A percentile compares a stretch with the other conserved stretches of the same genome.
Evolutionary conservation across 2,797 vertebrate species (phyloP).

Genomic region (Alauda arvensis): DNA sequence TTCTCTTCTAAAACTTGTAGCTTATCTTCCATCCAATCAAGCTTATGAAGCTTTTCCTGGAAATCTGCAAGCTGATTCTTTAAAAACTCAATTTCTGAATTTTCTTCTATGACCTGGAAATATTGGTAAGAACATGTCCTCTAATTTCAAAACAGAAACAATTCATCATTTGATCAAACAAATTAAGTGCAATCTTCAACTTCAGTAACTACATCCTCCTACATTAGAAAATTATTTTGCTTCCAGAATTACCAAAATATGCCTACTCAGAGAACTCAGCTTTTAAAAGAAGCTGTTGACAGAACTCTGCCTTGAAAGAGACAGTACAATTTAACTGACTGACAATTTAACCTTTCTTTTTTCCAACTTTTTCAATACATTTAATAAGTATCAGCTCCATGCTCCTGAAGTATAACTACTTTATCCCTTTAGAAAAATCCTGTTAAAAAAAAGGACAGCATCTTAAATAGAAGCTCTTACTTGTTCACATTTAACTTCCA

Average conservation of each 20-base stretch:
- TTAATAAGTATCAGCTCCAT: neutral
- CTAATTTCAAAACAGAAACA: neutral
- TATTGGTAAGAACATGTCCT: neutral
- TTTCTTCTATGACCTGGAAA: slow-evolving; percentile 46
- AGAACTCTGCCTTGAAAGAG: neutral
- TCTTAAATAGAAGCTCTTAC: slow-evolving; percentile 54
- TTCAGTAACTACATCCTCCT: neutral
- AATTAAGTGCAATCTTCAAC: neutral
- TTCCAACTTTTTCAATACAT: neutral
- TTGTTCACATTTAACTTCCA: slow-evolving; percentile 42
- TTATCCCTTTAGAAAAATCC: neutral
- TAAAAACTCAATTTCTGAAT: slow-evolving; percentile 69
- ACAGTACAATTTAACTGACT: neutral
- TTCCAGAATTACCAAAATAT: neutral
- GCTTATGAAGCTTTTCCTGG: slow-evolving; percentile 73
- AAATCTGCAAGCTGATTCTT: slow-evolving; percentile 74
- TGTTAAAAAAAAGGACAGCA: neutral
- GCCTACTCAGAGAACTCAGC: neutral
- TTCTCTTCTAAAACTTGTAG: slow-evolving; percentile 75
- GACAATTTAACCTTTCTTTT: neutral
- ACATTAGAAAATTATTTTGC: neutral
- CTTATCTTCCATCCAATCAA: slow-evolving; percentile 76
- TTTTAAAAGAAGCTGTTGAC: neutral
- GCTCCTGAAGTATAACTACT: neutral
- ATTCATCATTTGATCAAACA: neutral